Evolutionary conservation across 2,113 vertebrate genomes (phyloP).

Genomic region (Tachuris rubrigastra): DNA sequence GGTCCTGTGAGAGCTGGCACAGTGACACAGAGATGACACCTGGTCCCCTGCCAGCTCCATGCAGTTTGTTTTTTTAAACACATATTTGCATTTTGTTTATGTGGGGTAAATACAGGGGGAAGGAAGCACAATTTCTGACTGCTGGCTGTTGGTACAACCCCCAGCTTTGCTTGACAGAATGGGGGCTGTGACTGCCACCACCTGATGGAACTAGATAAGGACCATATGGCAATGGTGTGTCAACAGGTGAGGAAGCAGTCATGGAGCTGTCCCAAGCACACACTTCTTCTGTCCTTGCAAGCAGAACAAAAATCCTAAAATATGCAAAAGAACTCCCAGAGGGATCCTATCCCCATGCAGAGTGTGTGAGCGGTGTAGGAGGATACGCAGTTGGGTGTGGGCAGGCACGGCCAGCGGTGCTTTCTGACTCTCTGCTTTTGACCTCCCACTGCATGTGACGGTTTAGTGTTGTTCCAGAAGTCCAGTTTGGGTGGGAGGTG

Average conservation of each 20-base stretch:
- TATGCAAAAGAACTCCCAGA: background rate
- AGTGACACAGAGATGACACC: background rate
- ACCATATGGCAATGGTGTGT: background rate
- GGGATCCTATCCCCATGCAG: background rate
- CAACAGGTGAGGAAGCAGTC: background rate
- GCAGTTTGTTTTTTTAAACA: background rate
- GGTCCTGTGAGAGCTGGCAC: background rate
- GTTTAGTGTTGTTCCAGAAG: background rate
- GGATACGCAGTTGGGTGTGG: background rate
- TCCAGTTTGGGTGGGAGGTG: background rate
- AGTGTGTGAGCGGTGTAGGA: rapidly evolving
- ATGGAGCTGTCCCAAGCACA: background rate
- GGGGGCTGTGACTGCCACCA: rapidly evolving
- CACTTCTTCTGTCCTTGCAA: background rate
- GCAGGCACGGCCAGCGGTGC: rapidly evolving
- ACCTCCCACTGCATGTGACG: background rate
- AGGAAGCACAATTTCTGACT: background rate
- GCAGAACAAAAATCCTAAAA: background rate
- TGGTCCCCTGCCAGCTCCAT: background rate
- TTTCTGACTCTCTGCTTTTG: background rate
- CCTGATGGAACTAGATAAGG: background rate
- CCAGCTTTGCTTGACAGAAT: background rate
- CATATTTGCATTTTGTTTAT: background rate
- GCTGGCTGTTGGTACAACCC: background rate
- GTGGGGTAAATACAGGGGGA: background rate